Conservation (phyloP, 2,113 vertebrate genomes). For the Turnix velox region DNA sequence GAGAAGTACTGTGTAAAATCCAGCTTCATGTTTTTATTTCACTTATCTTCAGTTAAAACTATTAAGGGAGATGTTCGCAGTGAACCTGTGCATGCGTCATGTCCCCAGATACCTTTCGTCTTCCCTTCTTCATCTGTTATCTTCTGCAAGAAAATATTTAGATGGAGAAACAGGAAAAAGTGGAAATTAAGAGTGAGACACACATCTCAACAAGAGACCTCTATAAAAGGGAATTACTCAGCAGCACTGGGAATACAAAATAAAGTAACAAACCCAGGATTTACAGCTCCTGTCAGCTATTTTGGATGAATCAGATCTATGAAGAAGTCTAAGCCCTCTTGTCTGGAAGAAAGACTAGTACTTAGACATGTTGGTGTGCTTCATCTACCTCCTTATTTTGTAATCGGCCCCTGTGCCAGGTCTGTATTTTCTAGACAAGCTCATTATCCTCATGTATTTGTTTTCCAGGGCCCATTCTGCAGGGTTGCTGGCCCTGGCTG, state of each 20-base stretch:
- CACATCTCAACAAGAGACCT: neutral
- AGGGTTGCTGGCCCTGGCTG: neutral
- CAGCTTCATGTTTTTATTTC: neutral
- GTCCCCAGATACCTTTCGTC: neutral
- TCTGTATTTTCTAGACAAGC: neutral
- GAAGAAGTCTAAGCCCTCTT: neutral
- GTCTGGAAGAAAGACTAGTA: neutral
- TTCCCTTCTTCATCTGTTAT: neutral
- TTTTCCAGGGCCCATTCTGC: neutral
- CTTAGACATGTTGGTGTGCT: neutral
- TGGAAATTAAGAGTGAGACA: neutral
- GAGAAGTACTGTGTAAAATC: neutral
- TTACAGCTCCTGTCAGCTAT: slow-evolving; percentile 33
- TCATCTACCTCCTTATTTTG: neutral
- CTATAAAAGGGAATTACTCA: slow-evolving; percentile 59
- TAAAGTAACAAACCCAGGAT: neutral
- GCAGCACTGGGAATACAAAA: slow-evolving; percentile 1
- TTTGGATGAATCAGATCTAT: slow-evolving; percentile 6
- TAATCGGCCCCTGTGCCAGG: neutral
- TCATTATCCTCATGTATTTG: neutral
- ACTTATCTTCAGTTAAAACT: neutral
- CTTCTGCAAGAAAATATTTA: neutral
- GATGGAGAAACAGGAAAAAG: neutral
- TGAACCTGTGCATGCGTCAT: neutral
- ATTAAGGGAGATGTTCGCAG: neutral